Percentiles rank a stretch among this genome's conserved stretches.
Conservation (phyloP, 2,113 vertebrate genomes). For the Shinisaurus crocodilurus region DNA sequence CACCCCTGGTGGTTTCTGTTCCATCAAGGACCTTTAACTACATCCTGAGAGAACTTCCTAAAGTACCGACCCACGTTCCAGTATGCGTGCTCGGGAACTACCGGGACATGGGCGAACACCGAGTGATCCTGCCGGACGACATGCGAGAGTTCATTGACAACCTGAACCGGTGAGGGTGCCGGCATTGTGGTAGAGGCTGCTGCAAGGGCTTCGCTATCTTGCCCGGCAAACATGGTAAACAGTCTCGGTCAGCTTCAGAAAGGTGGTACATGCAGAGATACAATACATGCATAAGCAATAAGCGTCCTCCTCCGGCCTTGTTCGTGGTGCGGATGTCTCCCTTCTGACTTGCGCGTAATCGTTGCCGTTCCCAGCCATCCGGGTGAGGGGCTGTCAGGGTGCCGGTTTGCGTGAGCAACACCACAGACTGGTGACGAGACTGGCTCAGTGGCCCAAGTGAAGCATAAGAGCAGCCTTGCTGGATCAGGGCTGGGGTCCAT, state of each 20-base stretch:
- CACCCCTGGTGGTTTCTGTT: not conserved
- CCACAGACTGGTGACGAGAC: no score
- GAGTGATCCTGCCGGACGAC: slow-evolving; percentile 91
- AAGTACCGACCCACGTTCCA: slow-evolving; percentile 93
- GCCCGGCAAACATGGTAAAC: not conserved
- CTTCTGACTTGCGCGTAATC: not conserved
- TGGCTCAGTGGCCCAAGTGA: no score
- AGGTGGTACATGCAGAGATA: no score
- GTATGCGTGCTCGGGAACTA: slow-evolving; percentile 97
- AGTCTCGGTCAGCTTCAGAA: no score
- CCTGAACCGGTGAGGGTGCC: slow-evolving; percentile 86
- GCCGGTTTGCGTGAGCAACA: no score
- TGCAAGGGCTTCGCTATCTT: not conserved
- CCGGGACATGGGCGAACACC: slow-evolving; percentile 97
- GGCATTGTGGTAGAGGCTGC: accelerated
- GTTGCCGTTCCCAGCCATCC: not conserved
- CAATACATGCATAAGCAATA: no score
- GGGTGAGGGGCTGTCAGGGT: not conserved
- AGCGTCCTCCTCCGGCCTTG: no score
- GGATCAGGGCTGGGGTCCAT: no score
- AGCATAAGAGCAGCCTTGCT: no score
- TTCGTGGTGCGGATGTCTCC: no score
- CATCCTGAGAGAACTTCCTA: slow-evolving; percentile 93
- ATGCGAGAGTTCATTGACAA: slow-evolving; percentile 89
- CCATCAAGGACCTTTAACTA: slow-evolving; percentile 93